phyloP scores from a whole-genome alignment of 2,888 invertebrate species.

The Chloroclystis v-ata region DNA sequence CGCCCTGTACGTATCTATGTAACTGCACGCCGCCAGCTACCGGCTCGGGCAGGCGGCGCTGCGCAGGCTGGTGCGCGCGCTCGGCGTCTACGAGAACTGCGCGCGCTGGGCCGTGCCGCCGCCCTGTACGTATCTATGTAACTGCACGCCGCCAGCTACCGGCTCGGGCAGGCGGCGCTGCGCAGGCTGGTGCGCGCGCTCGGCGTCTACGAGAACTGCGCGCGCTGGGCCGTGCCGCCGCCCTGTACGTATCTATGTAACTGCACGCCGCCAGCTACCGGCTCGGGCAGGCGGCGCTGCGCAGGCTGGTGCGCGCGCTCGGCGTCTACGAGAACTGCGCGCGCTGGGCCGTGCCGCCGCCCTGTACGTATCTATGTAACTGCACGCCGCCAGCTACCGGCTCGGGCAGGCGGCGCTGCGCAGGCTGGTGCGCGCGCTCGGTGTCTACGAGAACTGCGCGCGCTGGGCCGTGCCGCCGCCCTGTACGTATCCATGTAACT shows the following conservation, averaged over 20 bases:
- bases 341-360: slow-evolving; percentile 77
- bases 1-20: slow-evolving; percentile 50
- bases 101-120: slow-evolving; percentile 78
- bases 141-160: slow-evolving; percentile 56
- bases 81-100: slow-evolving; percentile 77
- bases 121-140: slow-evolving; percentile 46
- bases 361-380: slow-evolving; percentile 43
- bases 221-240: slow-evolving; percentile 78
- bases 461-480: slow-evolving; percentile 78
- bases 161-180: slow-evolving; percentile 66
- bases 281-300: slow-evolving; percentile 66
- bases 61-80: slow-evolving; percentile 61
- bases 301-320: slow-evolving; percentile 65
- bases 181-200: slow-evolving; percentile 66
- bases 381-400: neutral
- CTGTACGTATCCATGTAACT: slow-evolving; percentile 41
- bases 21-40: slow-evolving; percentile 55
- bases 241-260: slow-evolving; percentile 46
- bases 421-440: slow-evolving; percentile 66
- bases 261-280: slow-evolving; percentile 58
- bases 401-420: slow-evolving; percentile 65
- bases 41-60: slow-evolving; percentile 67
- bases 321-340: slow-evolving; percentile 77
- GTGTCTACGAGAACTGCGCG: slow-evolving; percentile 76
- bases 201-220: slow-evolving; percentile 76